Conservation (phyloP, 2,113 vertebrate genomes). For the Stigmatopora argus region DNA sequence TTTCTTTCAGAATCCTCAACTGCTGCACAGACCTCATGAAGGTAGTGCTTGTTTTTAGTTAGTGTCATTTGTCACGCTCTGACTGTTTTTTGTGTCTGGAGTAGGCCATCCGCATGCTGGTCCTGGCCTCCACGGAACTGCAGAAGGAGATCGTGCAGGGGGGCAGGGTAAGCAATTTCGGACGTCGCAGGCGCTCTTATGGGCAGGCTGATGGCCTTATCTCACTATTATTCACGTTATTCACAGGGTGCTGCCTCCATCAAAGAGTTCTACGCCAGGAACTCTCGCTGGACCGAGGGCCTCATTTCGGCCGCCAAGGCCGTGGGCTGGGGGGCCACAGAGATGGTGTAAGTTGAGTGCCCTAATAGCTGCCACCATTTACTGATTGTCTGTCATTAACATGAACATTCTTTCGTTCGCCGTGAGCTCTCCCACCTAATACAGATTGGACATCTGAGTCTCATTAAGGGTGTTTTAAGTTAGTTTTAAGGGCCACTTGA, state of each 20-base stretch:
- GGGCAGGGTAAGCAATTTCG: conserved; percentile 77
- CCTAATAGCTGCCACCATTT: not conserved
- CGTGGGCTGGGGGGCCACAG: conserved; percentile 93
- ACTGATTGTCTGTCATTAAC: not conserved
- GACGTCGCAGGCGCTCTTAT: not conserved
- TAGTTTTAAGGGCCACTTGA: too few relatives aligned
- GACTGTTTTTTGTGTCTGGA: not conserved
- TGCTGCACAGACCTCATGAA: conserved; percentile 97
- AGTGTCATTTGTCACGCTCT: not conserved
- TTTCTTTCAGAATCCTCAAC: conserved; percentile 78
- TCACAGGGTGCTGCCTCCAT: conserved; percentile 85
- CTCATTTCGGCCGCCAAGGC: conserved; percentile 97
- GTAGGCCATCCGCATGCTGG: conserved; percentile 88
- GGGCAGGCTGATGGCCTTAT: too few relatives aligned
- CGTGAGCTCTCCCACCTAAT: not conserved
- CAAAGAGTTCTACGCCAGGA: conserved; percentile 94
- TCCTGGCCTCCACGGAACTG: conserved; percentile 83
- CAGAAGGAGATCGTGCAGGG: conserved; percentile 96
- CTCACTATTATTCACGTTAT: conserved; percentile 1
- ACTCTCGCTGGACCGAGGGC: conserved; percentile 96
- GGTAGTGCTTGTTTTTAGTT: conserved; percentile 60
- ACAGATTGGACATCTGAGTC: not conserved
- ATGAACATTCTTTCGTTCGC: too few relatives aligned
- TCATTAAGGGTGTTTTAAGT: too few relatives aligned
- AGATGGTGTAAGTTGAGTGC: conserved; percentile 85